A percentile compares a stretch with the other conserved stretches of the same genome.
Evolutionary conservation across 2,888 invertebrate genomes (phyloP).

Genomic region (Pinctada fucata): DNA sequence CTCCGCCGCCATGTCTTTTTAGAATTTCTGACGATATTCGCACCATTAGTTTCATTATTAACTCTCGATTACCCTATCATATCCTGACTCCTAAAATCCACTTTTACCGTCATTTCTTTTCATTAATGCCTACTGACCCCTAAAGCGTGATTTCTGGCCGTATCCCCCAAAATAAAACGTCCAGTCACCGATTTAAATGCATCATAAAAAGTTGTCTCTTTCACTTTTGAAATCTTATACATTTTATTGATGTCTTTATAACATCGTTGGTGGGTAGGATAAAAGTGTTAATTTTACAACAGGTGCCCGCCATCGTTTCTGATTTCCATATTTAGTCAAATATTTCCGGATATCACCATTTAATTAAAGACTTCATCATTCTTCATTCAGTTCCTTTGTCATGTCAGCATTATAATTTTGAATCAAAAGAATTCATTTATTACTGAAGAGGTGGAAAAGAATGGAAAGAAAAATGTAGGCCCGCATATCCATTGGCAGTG

Average conservation of each 20-base stretch:
- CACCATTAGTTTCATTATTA: neutral
- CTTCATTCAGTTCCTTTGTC: neutral
- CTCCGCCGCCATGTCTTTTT: neutral
- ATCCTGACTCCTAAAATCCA: neutral
- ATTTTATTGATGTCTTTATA: neutral
- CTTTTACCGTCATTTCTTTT: neutral
- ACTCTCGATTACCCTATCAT: neutral
- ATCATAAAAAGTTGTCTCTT: slow-evolving; percentile 1
- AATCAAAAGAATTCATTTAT: too few species aligned
- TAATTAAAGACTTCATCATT: neutral
- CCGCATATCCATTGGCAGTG: too few species aligned
- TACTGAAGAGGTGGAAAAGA: too few species aligned
- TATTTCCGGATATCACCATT: neutral
- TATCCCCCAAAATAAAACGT: neutral
- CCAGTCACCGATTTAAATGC: neutral
- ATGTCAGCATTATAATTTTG: too few species aligned
- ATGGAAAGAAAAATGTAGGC: too few species aligned
- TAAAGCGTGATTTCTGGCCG: neutral
- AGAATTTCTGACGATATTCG: neutral
- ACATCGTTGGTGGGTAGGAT: neutral
- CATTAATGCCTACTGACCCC: neutral
- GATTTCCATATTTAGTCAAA: neutral
- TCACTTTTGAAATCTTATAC: neutral
- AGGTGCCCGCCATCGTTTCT: neutral
- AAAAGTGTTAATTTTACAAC: neutral